Base-by-base conservation (phyloP, 2,113 vertebrate genomes). In the Athene cunicularia region DNA sequence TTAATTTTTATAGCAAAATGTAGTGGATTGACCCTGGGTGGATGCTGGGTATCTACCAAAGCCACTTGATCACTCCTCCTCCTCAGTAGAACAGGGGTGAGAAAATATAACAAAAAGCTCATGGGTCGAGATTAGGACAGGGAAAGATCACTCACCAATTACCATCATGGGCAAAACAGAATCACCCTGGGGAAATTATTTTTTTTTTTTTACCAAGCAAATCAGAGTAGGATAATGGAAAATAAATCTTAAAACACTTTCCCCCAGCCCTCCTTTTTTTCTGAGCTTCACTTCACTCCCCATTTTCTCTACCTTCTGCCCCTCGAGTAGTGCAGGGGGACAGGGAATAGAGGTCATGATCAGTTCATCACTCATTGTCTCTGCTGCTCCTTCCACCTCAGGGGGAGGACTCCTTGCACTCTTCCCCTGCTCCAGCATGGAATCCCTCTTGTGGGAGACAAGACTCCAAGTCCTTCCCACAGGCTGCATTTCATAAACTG, bases 371-470 rank as follows among this genome's bases (percentile, higher is more conserved):
- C 23, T n/a, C 3, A 4, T 28, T 64, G 3, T 39, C 19, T 63
- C 20, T n/a, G 23, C 23, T 5, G 11, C 23, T 24, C 15, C 8
- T 35, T 64, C 9, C 26, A 17, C 7, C 20, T 45, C 28, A 33
- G 14, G 6, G 17, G 7, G 6, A 55, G 12, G 21, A n/a, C n/a
- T 47, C 11, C 16, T 58, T 43, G 35, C 32, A 23, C 50, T 58
- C 21, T 66, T 41, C 10, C 11, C 16, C 14, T 50, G 6, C 28
- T 32, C 35, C 5, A 12, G 4, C 2, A 1, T n/a, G 37, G 14
- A 2, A 45, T 21, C 8, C 33, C 49, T 47, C 43, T 5, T 3
- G 2, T 2, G 19, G 8, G 12, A n/a, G 16, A 28, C 9, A 8
- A 26, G 17, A 24, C 33, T 27, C 58, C 26, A 53, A 39, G 45